Evolutionary conservation across 1,140 invertebrate genomes (phyloP).

Genomic region (Drosophila bocqueti): DNA sequence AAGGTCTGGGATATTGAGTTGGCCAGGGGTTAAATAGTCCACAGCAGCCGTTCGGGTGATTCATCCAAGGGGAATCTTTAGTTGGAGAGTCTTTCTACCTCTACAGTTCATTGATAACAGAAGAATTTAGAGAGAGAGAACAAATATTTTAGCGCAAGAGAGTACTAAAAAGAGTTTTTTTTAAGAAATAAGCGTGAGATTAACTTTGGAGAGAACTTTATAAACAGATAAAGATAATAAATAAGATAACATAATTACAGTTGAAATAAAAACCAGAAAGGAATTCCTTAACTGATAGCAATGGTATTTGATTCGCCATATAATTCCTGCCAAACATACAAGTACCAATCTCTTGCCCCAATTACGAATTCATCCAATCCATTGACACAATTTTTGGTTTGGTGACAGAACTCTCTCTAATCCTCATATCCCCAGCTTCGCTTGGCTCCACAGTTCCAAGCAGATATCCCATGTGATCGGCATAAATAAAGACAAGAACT

Average conservation of each 20-base stretch:
- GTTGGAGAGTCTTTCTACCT: background rate
- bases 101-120: background rate
- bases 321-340: background rate
- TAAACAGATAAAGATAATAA: background rate
- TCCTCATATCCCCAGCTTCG: conserved; percentile 30
- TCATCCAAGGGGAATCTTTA: conserved; percentile 8
- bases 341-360: background rate
- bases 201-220: background rate
- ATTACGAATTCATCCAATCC: conserved; percentile 3
- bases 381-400: conserved; percentile 23
- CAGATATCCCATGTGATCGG: conserved; percentile 38
- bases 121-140: conserved; percentile 4
- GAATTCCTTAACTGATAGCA: background rate
- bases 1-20: conserved; percentile 5
- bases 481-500: conserved; percentile 25
- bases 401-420: conserved; percentile 19
- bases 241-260: background rate
- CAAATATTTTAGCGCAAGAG: background rate
- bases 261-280: background rate
- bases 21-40: conserved; percentile 5
- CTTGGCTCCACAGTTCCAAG: background rate
- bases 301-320: background rate
- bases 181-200: conserved; percentile 3
- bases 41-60: conserved; percentile 15
- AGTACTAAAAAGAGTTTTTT: background rate